Evolutionary conservation across 1,140 invertebrate genomes (phyloP), one percentile per base, ranked within the genome.

Genomic region (Oryctes rhinoceros): DNA sequence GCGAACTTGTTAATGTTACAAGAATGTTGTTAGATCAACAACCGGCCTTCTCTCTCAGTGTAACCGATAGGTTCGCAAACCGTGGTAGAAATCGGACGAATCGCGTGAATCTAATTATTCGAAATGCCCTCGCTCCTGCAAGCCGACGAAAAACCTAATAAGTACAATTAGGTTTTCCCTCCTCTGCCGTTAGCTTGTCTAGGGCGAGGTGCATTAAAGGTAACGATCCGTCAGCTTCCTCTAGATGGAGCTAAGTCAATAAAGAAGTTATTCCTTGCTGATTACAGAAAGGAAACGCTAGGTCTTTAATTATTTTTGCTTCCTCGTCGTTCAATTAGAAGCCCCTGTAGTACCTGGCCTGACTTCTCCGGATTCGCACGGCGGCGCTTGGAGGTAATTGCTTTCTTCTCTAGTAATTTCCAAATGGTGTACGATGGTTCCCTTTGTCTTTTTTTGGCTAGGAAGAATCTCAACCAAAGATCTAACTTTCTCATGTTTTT

Each of bases 231-330:
- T 13, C 20, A 6, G 20, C 1, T 35, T 67, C 65, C 65, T 35
- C 13, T 18, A n/a, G 20, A 67, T 35, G 65, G 20, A 67, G 65
- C 65, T 67, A 67, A 67, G 65, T 67, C 65, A 67, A 67, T 67
- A 67, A 67, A 67, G 65, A 67, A 67, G 65, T 67, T 67, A 67
- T 67, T 67, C 65, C 20, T 67, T 11, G 18, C 65, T 67, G 65
- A 67, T 67, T 67, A 67, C 13, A 67, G 65, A 67, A 24, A 67
- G 20, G 65, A 18, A 67, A 35, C 65, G 65, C 13, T 35, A 67
- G 65, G 65, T 67, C 65, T 67, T 67, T 67, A 67, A 67, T 67
- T 67, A 67, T 67, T 67, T 67, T 67, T 67, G 65, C 65, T 67
- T 67, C 20, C 65, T 67, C 65, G 65, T 24, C 30, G 13, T 67